These are phyloP conservation scores for Luidia sarsii DNA, from an alignment of 53 echinoderm and acorn worm genomes.

Conservation along the genomic window DNA sequence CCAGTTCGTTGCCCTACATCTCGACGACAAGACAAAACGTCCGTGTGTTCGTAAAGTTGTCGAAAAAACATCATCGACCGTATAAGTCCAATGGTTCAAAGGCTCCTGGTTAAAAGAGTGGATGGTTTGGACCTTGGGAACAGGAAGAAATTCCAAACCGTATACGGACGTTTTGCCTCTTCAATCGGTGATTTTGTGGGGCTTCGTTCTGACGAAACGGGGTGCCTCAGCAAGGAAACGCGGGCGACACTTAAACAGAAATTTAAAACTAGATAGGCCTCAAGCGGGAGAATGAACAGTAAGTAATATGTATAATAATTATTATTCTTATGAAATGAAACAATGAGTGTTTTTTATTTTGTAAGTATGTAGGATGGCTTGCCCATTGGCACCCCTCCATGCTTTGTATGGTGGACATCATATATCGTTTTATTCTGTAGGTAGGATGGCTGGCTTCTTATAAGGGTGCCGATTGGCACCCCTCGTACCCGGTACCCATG, in stretches of 20 bases:
- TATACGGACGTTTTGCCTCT: neutral
- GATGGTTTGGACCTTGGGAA: neutral
- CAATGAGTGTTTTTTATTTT: too few relatives aligned
- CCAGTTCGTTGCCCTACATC: conserved; percentile 10
- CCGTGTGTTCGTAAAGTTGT: neutral
- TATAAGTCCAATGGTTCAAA: conserved; percentile 8
- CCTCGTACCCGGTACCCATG: too few relatives aligned
- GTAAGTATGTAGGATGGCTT: too few relatives aligned
- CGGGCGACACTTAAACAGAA: neutral
- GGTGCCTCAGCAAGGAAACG: neutral
- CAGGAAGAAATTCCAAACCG: neutral
- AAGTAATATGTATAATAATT: too few relatives aligned
- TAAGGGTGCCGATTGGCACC: too few relatives aligned
- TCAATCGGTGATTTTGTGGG: conserved; percentile 5
- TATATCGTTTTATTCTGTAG: too few relatives aligned
- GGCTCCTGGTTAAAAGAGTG: conserved; percentile 9
- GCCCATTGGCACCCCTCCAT: too few relatives aligned
- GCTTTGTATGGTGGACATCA: too few relatives aligned
- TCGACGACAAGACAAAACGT: neutral
- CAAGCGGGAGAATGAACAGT: too few relatives aligned
- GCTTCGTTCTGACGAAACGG: neutral
- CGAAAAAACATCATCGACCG: neutral
- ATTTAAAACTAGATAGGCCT: neutral
- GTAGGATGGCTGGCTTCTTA: too few relatives aligned
- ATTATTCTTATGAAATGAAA: neutral